These are phyloP conservation scores for Glyptemys insculpta DNA, from an alignment of 2,797 vertebrate genomes.

Conservation along the genomic window DNA sequence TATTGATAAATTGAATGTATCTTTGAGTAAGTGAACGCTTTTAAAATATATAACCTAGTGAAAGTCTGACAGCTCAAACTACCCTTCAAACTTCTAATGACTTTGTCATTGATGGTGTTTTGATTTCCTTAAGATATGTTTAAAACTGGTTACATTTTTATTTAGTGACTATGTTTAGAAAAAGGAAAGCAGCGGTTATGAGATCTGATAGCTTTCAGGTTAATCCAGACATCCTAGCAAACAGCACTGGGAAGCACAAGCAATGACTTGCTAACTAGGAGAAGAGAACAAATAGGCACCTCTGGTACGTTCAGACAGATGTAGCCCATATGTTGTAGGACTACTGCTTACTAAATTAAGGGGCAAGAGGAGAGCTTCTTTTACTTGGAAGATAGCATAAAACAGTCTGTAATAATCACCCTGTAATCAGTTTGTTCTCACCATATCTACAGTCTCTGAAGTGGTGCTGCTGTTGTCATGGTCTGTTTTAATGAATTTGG, in stretches of 20 bases:
- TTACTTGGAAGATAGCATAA: not conserved
- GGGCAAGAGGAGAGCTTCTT: not conserved
- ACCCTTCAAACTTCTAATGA: not conserved
- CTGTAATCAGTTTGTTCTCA: not conserved
- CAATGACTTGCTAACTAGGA: not conserved
- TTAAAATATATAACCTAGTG: not conserved
- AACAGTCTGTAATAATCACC: not conserved
- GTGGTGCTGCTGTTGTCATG: not conserved
- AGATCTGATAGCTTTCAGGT: not conserved
- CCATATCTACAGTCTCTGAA: not conserved
- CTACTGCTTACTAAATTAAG: not conserved
- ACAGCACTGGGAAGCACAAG: not conserved
- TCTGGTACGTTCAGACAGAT: not conserved
- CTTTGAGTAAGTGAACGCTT: fast-evolving
- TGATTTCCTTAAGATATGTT: not conserved
- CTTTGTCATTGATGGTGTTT: not conserved
- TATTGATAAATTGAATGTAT: not conserved
- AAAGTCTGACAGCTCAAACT: fast-evolving
- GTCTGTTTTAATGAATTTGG: not conserved
- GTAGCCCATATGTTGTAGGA: not conserved
- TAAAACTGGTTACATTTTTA: not conserved
- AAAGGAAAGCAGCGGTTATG: not conserved
- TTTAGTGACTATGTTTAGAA: not conserved
- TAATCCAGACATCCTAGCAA: not conserved
- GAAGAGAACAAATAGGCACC: not conserved